Evolutionary conservation across 2,888 invertebrate genomes (phyloP), one percentile per base, ranked within the genome.

Genomic region (Metalampra italica): DNA sequence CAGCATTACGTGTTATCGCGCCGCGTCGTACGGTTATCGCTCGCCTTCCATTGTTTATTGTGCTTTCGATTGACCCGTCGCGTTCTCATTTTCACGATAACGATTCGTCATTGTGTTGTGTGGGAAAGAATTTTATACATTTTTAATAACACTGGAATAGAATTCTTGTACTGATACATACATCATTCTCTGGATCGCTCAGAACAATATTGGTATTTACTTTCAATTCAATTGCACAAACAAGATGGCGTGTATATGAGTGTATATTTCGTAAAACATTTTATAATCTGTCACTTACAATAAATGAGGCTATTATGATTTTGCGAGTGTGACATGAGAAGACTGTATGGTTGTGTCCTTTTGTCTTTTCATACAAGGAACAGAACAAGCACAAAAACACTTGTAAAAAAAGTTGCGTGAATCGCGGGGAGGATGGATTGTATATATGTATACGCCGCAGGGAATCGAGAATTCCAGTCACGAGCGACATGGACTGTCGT

Each of bases 401-500:
- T 22, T 22, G 5, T 22, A 22, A 22, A 22, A 5, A 22, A 22
- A 22, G 22, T 22, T 3, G 22, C 22, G 22, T 22, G 22, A 22
- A 22, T 22, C 22, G 22, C 5, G 22, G 22, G 22, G 22, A 22
- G 5, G 22, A 22, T 3, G 22, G 22, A 22, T 22, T 2, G 22
- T 22, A 7, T 34, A 34, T 7, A 7, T 2, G 22, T 22, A 7
- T 34, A 34, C 34, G 11, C 51, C 43, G 56, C 50, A 58, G 56
- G 61, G 59, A 59, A 71, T 70, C 71, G 59, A 65, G 65, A 61
- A 74, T 73, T 78, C 77, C 65, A 74, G 82, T 81, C 80, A 82
- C 81, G 80, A 80, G 55, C 64, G 61, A 66, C 68, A 67, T 68
- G 64, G 22, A 22, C 22, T 22, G 22, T 71, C 63, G 59, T 59